Conservation (phyloP, 2,113 vertebrate species). For the Microtus pennsylvanicus region DNA sequence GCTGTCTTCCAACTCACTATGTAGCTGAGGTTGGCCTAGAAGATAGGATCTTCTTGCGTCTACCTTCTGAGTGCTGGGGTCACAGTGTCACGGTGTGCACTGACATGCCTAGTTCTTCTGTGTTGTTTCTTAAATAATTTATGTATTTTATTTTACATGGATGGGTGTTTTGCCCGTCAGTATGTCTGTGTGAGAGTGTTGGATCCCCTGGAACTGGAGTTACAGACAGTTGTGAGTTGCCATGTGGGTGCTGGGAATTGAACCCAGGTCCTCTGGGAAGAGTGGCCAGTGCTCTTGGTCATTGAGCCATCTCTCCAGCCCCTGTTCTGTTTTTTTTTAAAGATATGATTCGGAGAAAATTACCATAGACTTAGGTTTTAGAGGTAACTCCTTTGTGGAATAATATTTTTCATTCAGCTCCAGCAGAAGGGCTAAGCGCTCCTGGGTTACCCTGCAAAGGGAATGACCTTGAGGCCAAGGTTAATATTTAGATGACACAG, state of each 20-base stretch:
- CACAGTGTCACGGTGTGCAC: neutral
- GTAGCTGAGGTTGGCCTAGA: neutral
- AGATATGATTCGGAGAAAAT: slow-evolving; percentile 21
- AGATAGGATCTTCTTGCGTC: neutral
- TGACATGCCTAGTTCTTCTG: neutral
- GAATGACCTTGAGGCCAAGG: neutral
- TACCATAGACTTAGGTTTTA: slow-evolving; percentile 6
- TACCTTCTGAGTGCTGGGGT: neutral
- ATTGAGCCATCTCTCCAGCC: no score
- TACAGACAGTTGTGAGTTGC: no score
- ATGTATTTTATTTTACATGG: neutral
- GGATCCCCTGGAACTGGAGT: no score
- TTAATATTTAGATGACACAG: slow-evolving; percentile 22
- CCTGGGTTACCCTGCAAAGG: neutral
- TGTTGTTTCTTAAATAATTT: neutral
- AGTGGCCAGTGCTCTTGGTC: no score
- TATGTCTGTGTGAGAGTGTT: no score
- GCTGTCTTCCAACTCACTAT: neutral
- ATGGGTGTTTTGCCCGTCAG: neutral
- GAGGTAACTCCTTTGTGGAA: slow-evolving; percentile 19
- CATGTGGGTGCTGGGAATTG: no score
- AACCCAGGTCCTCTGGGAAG: no score
- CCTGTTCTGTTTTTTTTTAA: slow-evolving; percentile 42
- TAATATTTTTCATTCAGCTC: slow-evolving; percentile 4
- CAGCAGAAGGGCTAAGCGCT: neutral